Base-by-base conservation (phyloP, 2,888 invertebrate species). In the Scrobipalpa costella region DNA sequence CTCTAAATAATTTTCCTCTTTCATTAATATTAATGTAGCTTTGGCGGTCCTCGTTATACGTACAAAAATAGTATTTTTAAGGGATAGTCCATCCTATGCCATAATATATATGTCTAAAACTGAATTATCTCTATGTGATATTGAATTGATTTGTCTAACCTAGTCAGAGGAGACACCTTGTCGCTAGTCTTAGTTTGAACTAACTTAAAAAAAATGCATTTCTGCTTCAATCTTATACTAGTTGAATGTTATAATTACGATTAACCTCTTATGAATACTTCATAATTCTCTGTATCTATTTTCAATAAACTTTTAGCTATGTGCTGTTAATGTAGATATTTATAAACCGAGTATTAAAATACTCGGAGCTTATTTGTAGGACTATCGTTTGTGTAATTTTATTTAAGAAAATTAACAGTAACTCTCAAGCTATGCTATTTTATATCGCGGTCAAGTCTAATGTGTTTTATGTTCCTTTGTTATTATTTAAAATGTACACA, bases 81-180 rank as follows among this genome's bases (percentile, higher is more conserved):
- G 62, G 61, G 66, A 66, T 65, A 63, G 66, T 67, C 57, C 59
- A 52, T 55, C 58, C n/a, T 38, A 61, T 67, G 67, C 67, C 68
- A 64, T 69, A 65, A 68, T 63, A 55, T 63, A 65, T 66, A 60
- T 69, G 67, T 70, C 73, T 70, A 70, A 68, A 57, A 50, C 61
- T 55, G 63, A 61, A 67, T 68, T 67, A 69, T n/a, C 67, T 73
- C 71, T 71, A 78, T 84, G 83, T 84, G 84, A 84, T 84, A 82
- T 74, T 71, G 71, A 50, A 50, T 57, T 57, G 60, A 47, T 61
- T 73, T 75, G 61, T 70, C 73, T 86, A 83, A 85, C 83, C 83
- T 86, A 86, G 86, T 86, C 86, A 84, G 71, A 67, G 72, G 70
- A 75, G 73, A 71, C 72, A 69, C 70, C 47, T 6, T 71, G 72